Evolutionary conservation across 2,888 invertebrate species (phyloP).

Genomic region (Atherix ibis): DNA sequence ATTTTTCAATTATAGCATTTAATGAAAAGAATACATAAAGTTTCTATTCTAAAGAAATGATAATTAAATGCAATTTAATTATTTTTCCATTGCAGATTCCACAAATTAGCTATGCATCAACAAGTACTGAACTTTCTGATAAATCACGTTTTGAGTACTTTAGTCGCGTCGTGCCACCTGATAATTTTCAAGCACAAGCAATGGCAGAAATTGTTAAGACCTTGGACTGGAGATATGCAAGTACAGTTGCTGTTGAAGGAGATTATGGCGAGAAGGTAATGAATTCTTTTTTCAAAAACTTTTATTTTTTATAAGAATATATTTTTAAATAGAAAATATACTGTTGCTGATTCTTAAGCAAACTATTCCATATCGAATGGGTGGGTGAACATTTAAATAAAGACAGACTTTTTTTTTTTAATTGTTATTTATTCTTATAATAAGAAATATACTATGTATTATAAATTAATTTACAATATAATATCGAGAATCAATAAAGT

Average conservation of each 20-base stretch:
- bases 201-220: constrained; percentile 49
- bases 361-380: no score
- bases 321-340: no score
- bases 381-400: no score
- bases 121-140: constrained; percentile 52
- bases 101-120: constrained; percentile 56
- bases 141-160: constrained; percentile 54
- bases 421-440: neutral
- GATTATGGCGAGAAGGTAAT: constrained; percentile 57
- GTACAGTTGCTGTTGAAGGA: constrained; percentile 59
- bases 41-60: no score
- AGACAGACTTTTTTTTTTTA: neutral
- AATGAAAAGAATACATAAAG: no score
- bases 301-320: neutral
- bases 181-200: constrained; percentile 52
- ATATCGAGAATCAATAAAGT: no score
- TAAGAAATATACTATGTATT: no score
- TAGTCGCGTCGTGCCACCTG: constrained; percentile 54
- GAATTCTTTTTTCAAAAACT: neutral
- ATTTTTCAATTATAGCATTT: no score
- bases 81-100: constrained; percentile 37
- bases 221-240: constrained; percentile 60
- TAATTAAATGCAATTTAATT: constrained; percentile 2
- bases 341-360: no score
- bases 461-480: no score